These are phyloP conservation scores for Pholis gunnellus DNA, from an alignment of 2,113 vertebrate genomes.

Conservation along the genomic window DNA sequence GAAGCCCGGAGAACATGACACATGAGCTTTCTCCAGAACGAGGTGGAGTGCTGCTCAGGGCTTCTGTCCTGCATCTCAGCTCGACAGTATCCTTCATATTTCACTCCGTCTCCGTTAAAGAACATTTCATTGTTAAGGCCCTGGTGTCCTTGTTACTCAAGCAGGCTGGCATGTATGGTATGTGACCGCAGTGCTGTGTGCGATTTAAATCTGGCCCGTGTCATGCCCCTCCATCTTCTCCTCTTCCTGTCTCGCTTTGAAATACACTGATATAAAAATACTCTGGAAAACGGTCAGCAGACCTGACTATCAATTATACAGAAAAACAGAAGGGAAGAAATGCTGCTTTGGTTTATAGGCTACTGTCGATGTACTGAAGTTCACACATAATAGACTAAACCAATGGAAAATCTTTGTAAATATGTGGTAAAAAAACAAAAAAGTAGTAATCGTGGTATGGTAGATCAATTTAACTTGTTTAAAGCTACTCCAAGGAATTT, in stretches of 20 bases:
- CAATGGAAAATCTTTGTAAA: background rate
- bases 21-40: constrained; percentile 38
- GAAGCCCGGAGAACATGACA: constrained; percentile 54
- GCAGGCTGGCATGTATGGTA: constrained; percentile 62
- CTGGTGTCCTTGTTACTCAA: constrained; percentile 52
- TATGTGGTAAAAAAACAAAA: background rate
- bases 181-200: constrained; percentile 39
- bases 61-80: constrained; percentile 49
- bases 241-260: constrained; percentile 27
- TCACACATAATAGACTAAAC: background rate
- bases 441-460: too few species aligned
- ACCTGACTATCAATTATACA: background rate
- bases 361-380: background rate
- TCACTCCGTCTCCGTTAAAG: constrained; percentile 48
- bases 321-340: background rate
- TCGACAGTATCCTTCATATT: constrained; percentile 56
- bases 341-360: background rate
- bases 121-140: constrained; percentile 43
- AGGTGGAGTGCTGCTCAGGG: constrained; percentile 46
- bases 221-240: constrained; percentile 32
- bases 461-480: background rate
- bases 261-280: constrained; percentile 21
- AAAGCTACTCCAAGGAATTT: background rate
- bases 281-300: constrained; percentile 10
- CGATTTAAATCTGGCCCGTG: constrained; percentile 52